These are phyloP conservation scores for Trachurus trachurus DNA, from an alignment of 2,797 vertebrate genomes.

Conservation along the genomic window DNA sequence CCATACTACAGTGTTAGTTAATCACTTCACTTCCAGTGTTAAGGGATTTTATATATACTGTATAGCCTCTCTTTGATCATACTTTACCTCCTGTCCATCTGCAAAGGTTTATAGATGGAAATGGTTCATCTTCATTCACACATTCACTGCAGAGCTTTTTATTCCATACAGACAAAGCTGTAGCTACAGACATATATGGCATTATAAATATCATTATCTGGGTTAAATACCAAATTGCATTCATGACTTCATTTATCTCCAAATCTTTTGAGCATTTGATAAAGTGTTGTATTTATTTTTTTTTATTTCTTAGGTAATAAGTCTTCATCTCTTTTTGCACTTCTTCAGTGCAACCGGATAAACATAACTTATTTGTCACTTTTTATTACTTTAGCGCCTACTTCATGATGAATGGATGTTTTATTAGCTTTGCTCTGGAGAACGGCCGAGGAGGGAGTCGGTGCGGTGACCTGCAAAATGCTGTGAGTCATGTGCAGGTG, in stretches of 20 bases:
- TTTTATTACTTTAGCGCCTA: slow-evolving; percentile 6
- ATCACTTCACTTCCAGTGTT: too few relatives aligned
- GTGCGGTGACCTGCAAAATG: slow-evolving; percentile 12
- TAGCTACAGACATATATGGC: not conserved
- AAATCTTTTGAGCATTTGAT: not conserved
- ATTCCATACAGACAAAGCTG: not conserved
- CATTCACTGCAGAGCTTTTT: not conserved
- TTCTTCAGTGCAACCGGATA: not conserved
- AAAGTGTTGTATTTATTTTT: not conserved
- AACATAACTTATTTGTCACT: slow-evolving; percentile 3
- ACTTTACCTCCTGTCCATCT: too few relatives aligned
- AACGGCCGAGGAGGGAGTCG: slow-evolving; percentile 6
- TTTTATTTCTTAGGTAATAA: not conserved
- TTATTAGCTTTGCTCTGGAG: slow-evolving; percentile 14
- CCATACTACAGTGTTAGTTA: too few relatives aligned
- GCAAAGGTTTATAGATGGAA: not conserved
- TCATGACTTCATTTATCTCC: too few relatives aligned
- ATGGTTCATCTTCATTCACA: not conserved
- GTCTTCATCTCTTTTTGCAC: not conserved
- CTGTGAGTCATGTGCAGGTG: slow-evolving; percentile 14
- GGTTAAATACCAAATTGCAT: not conserved
- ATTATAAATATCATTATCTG: not conserved
- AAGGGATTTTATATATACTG: too few relatives aligned
- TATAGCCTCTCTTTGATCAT: too few relatives aligned
- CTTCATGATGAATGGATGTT: slow-evolving; percentile 25